Conservation (phyloP, 1,140 invertebrate species). For the Drosophila littoralis region DNA sequence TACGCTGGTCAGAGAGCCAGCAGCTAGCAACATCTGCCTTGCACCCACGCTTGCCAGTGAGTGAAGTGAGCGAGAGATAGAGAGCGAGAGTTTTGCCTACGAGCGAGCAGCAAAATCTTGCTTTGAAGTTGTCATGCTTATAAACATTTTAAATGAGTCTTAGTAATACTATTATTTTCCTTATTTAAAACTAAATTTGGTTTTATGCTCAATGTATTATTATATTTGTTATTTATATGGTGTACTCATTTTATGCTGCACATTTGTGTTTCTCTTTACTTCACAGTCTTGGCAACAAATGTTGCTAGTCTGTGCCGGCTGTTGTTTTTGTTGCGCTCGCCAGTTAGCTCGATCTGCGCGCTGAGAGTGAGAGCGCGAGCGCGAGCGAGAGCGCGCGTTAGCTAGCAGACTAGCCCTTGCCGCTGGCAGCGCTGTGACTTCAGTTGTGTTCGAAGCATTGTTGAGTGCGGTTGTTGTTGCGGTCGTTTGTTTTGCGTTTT, state of each 20-base stretch:
- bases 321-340: slow-evolving; percentile 25
- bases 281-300: slow-evolving; percentile 29
- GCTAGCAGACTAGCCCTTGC: slow-evolving; percentile 24
- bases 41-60: slow-evolving; percentile 31
- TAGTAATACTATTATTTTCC: neutral
- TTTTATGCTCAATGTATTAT: neutral
- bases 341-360: slow-evolving; percentile 26
- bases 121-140: neutral
- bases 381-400: neutral
- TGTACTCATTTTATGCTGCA: neutral
- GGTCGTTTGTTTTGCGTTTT: neutral
- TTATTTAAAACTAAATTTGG: no score
- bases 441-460: slow-evolving; percentile 53
- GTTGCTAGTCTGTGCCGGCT: slow-evolving; percentile 32
- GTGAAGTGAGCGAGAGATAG: slow-evolving; percentile 2
- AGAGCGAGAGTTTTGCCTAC: neutral
- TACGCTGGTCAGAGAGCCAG: slow-evolving; percentile 25
- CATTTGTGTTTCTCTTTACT: neutral
- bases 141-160: neutral
- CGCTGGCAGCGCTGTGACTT: slow-evolving; percentile 34
- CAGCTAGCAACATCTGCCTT: slow-evolving; percentile 9
- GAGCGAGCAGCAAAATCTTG: neutral
- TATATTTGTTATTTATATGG: neutral
- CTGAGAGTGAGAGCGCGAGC: neutral
- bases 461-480: slow-evolving; percentile 55